phyloP scores from a whole-genome alignment of 2,888 invertebrate species.

The Tortricodes alternella region DNA sequence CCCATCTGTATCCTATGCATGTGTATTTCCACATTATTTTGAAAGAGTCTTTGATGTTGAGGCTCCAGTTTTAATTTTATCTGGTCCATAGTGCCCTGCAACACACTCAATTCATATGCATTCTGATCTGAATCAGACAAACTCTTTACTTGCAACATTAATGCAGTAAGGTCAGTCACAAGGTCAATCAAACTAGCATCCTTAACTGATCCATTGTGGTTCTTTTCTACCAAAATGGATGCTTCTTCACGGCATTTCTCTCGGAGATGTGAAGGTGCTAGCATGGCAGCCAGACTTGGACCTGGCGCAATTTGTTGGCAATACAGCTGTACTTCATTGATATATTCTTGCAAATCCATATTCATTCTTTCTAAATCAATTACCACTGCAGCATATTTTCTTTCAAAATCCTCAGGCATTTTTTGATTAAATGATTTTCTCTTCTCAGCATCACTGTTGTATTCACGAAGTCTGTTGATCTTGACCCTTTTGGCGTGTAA shows the following conservation, averaged over 20 bases:
- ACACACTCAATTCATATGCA: slow-evolving; percentile 94
- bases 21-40: slow-evolving; percentile 95
- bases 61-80: slow-evolving; percentile 91
- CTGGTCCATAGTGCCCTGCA: slow-evolving; percentile 95
- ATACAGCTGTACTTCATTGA: slow-evolving; percentile 92
- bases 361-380: slow-evolving; percentile 96
- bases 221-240: slow-evolving; percentile 88
- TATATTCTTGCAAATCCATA: slow-evolving; percentile 91
- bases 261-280: slow-evolving; percentile 93
- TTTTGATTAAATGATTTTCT: slow-evolving; percentile 90
- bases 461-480: slow-evolving; percentile 90
- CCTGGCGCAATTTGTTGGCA: slow-evolving; percentile 95
- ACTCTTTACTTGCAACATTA: slow-evolving; percentile 94
- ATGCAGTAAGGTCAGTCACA: slow-evolving; percentile 93
- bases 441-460: slow-evolving; percentile 96
- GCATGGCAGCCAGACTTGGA: slow-evolving; percentile 92
- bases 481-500: slow-evolving; percentile 91
- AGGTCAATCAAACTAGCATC: slow-evolving; percentile 87
- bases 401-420: slow-evolving; percentile 93
- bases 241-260: slow-evolving; percentile 95
- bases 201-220: slow-evolving; percentile 84
- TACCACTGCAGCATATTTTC: slow-evolving; percentile 93
- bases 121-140: slow-evolving; percentile 91
- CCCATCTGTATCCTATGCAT: slow-evolving; percentile 94
- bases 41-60: slow-evolving; percentile 89